phyloP scores from a whole-genome alignment of 2,113 vertebrate genomes.

The crab-eating macaque (Macaca fascicularis) region T2T-MFA8v1.1 NC_088376.1:189874001-189874500 shows the following conservation, averaged over 20 bases:
- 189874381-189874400: background rate
- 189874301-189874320: background rate
- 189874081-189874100: too few species aligned
- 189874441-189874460: background rate
- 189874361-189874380: background rate
- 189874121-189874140: too few species aligned
- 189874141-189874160: too few species aligned
- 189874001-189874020: too few species aligned
- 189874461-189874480: background rate
- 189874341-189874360: background rate
- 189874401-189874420: background rate
- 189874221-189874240: too few species aligned
- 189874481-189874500: background rate
- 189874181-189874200: too few species aligned
- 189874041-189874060: too few species aligned
- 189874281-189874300: background rate
- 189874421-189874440: background rate
- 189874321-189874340: background rate
- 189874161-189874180: too few species aligned
- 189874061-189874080: too few species aligned
- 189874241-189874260: fast-evolving
- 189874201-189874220: too few species aligned
- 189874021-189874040: too few species aligned
- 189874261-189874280: background rate
- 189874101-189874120: too few species aligned